Evolutionary conservation across 2,888 invertebrate species (phyloP), one percentile per base, ranked within the genome.

Genomic region (Cyclophora albipunctata): DNA sequence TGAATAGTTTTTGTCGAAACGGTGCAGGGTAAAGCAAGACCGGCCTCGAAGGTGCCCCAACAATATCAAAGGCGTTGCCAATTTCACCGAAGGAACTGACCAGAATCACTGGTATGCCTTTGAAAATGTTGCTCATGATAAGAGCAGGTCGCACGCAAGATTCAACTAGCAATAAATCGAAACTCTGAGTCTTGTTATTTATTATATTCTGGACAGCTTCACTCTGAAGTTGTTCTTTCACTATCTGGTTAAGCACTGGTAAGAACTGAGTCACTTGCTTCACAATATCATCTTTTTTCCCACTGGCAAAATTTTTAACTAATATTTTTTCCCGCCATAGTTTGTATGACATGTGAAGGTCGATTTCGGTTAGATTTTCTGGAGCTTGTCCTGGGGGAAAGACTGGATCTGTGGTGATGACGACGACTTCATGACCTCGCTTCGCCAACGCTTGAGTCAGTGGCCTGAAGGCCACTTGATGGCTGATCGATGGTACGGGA

Each of bases 361-460:
- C 69, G 1, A 87, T 80, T 66, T 87, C 82, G 2, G 67, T 81
- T 0, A 82, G 60, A 50, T 85, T 88, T 1, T 40, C 5, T 1
- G 68, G 71, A 0, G 66, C 7, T 40, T 60, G 34, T 5, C 58
- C 69, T 48, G 70, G 66, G 0, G 60, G 47, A 5, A 66, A 76
- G 0, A 55, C 64, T 1, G 85, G 84, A 50, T 84, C 59, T 2
- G 86, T 50, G 0, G 88, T 84, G 0, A 84, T 53, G 0, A 84
- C 63, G 0, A 75, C 66, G 0, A 90, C 52, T 43, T 87, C 69
- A 52, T 90, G 89, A 1, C 85, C 86, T 7, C 78, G 66, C 42
- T 60, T 70, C 0, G 72, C 72, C 42, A 90, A 58, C 42, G 78
- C 81, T 20, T 71, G 62, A 3, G 75, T 73, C 0, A 89, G 47